Base-by-base conservation (phyloP, 2,113 vertebrate genomes). In the Hemichromis elongatus region DNA sequence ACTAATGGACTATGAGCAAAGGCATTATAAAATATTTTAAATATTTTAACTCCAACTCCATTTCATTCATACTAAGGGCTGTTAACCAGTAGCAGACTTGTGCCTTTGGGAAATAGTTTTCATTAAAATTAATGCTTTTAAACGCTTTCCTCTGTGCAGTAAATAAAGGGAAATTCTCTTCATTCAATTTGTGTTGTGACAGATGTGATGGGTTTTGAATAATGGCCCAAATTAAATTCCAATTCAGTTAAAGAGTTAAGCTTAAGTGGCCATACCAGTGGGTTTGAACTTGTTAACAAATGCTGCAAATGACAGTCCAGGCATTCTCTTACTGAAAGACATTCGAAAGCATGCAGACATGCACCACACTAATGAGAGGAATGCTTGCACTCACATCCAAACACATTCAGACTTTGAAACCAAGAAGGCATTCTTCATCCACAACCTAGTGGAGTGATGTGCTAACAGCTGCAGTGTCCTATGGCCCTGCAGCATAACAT, bases 311-410 rank as follows among this genome's bases (percentile, higher is more conserved):
- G 50, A 52, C 79, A 55, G 79, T 59, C 79, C 57, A 85, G 80
- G 33, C 88, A 61, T 81, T 81, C 83, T 83, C 63, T 81, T 79
- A 56, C 63, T 4, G 19, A 89, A 77, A 88, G 80, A 56, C 80
- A 79, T 54, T 66, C n/a, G 79, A 57, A 86, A 80, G 81, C 81
- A 90, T 81, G 68, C 82, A 81, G 80, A 75, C 91, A 92, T 82
- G 82, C 81, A 81, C 61, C 79, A 28, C 82, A 66, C 83, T 42
- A 90, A 88, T 26, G 61, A 86, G 66, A 92, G 79, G 89, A 87
- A 91, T 82, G 90, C 16, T 14, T 40, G 37, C 61, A 77, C 90
- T 68, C 79, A 53, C 83, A 84, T 88, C 84, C 16, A 6, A 61
- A 75, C 77, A 79, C 80, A 79, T 52, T 63, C 79, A 28, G 70